Evolutionary conservation across 2,888 invertebrate species (phyloP).

Genomic region (Neoscelio sp.): DNA sequence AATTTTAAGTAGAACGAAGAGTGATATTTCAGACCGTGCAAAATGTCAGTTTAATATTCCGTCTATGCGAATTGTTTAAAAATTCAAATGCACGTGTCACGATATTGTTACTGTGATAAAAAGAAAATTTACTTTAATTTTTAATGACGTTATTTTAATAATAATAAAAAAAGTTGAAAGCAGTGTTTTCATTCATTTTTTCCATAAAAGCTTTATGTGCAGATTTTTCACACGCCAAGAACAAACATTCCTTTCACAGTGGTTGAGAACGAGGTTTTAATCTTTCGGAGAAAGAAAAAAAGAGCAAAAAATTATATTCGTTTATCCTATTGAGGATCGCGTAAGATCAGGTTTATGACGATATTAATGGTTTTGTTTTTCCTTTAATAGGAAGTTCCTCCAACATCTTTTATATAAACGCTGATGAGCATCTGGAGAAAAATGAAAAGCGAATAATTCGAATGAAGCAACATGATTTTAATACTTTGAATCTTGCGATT

Average conservation of each 20-base stretch:
- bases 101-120: no score
- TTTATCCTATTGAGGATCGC: conserved; percentile 29
- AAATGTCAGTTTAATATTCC: no score
- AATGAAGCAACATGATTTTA: no score
- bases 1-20: background rate
- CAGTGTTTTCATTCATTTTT: conserved; percentile 22
- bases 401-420: no score
- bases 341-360: conserved; percentile 16
- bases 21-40: no score
- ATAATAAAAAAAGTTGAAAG: conserved; percentile 12
- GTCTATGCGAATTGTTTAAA: no score
- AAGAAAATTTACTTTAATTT: background rate
- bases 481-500: no score
- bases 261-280: conserved; percentile 21
- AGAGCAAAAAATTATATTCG: conserved; percentile 18
- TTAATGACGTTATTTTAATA: conserved; percentile 11
- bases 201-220: conserved; percentile 9
- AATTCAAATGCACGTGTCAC: background rate
- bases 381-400: background rate
- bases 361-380: conserved; percentile 1
- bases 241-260: conserved; percentile 22
- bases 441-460: no score
- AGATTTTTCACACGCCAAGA: conserved; percentile 37
- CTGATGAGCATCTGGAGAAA: background rate
- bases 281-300: conserved; percentile 21